Evolutionary conservation across 2,888 invertebrate genomes (phyloP).

Genomic region (Silvanus unidentatus): DNA sequence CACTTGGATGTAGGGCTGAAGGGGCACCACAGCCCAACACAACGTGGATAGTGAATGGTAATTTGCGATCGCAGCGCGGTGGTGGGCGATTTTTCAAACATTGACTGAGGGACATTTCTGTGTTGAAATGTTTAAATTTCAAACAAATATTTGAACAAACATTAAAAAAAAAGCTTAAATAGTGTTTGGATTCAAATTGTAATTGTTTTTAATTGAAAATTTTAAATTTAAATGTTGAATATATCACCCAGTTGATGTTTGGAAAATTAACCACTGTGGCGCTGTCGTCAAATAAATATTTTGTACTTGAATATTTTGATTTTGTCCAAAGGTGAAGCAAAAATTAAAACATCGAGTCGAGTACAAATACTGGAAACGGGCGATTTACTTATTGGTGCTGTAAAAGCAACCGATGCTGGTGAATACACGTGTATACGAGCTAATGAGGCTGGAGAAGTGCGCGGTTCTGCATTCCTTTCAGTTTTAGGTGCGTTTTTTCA

Average conservation of each 20-base stretch:
- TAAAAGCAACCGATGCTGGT: conserved; percentile 77
- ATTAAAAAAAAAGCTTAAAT: too few species aligned
- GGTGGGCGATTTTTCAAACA: too few species aligned
- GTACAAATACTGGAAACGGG: conserved; percentile 82
- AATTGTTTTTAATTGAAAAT: too few species aligned
- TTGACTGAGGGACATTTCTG: too few species aligned
- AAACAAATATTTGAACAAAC: too few species aligned
- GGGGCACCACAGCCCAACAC: conserved; percentile 89
- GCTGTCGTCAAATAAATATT: too few species aligned
- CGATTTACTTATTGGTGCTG: conserved; percentile 81
- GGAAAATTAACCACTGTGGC: too few species aligned
- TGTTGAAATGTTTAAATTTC: too few species aligned
- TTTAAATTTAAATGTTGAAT: too few species aligned
- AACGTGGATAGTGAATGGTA: conserved; percentile 90
- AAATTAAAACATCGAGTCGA: conserved; percentile 64
- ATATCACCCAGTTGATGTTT: too few species aligned
- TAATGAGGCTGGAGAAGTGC: conserved; percentile 83
- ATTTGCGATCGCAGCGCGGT: too few species aligned
- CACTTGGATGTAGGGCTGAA: conserved; percentile 77
- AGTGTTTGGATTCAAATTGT: too few species aligned
- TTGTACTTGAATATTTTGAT: not conserved
- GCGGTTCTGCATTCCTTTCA: conserved; percentile 73
- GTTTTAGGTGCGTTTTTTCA: conserved; percentile 79
- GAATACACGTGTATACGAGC: conserved; percentile 83
- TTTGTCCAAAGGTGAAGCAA: conserved; percentile 49